Evolutionary conservation across 2,797 vertebrate genomes (phyloP), one percentile per base, ranked within the genome.

Genomic region (Eremophila alpestris): DNA sequence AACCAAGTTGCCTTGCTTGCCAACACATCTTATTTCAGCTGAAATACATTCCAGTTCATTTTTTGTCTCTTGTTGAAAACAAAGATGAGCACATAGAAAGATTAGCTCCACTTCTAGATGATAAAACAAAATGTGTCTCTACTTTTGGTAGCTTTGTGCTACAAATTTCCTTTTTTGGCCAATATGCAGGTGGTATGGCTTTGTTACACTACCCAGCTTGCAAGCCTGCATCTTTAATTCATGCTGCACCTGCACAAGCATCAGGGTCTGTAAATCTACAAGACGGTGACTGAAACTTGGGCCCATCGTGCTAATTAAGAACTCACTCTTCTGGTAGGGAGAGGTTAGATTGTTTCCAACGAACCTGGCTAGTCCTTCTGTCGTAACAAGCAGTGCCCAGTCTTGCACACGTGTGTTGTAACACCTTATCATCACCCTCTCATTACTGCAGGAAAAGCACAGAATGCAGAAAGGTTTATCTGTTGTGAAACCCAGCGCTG

Each of bases 361-460:
- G 20, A 89, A 65, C 45, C 69, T n/a, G 36, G 83, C 36, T 71
- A 75, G 82, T 55, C 46, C 41, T 85, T 68, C 85, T 95, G 64
- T 84, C 3, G 3, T 51, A 94, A 92, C 75, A 83, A 92, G 86
- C 62, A 74, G 79, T 83, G 87, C 93, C 90, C 84, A 84, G 90
- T 90, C 94, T 94, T 95, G 86, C 89, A 82, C 68, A 60, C 2
- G 1, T 69, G 68, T 91, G 89, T 94, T 60, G 83, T 91, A 92
- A 97, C 55, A 79, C 68, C 80, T 93, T 95, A 95, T 97, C 96
- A 97, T 95, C 96, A 95, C 96, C 83, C 59, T 85, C 80, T 95
- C 88, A 97, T 97, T 97, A 97, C 14, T 3, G 74, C 17, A 63
- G 41, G 81, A 60, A 84, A 83, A 89, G 54, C 64, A 75, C 5